These are phyloP conservation scores for Cydia amplana DNA, from an alignment of 1,140 invertebrate genomes.

Conservation along the genomic window DNA sequence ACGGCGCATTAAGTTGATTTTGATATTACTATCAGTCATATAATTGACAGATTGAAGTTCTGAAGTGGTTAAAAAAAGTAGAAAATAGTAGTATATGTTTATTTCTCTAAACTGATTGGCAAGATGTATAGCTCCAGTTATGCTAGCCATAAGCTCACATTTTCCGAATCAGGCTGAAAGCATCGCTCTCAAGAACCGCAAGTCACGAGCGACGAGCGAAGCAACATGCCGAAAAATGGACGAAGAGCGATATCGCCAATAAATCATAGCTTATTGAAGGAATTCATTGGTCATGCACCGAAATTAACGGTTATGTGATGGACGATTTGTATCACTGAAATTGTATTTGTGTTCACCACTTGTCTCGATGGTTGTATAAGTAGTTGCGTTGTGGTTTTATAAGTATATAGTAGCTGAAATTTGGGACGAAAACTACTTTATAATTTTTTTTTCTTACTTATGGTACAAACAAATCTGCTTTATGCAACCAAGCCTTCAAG, in stretches of 20 bases:
- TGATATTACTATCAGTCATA: neutral
- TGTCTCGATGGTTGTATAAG: neutral
- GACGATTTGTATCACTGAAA: neutral
- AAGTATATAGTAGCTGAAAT: too few relatives aligned
- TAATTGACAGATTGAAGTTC: neutral
- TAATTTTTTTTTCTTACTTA: too few relatives aligned
- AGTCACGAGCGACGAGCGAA: conserved; percentile 49
- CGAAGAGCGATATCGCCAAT: conserved; percentile 51
- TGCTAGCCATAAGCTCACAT: neutral
- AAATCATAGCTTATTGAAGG: conserved; percentile 54
- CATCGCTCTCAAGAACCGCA: conserved; percentile 38
- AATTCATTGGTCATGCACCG: conserved; percentile 38
- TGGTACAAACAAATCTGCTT: too few relatives aligned
- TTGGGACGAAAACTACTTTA: too few relatives aligned
- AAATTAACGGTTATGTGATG: neutral
- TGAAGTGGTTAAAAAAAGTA: too few relatives aligned
- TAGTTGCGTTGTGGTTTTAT: too few relatives aligned
- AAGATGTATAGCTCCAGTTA: neutral
- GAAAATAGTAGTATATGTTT: too few relatives aligned
- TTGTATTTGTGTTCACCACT: neutral
- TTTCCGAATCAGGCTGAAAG: neutral
- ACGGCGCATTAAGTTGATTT: too few relatives aligned
- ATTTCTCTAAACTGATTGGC: too few relatives aligned
- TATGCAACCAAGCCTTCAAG: too few relatives aligned
- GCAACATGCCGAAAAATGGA: conserved; percentile 47